phyloP scores from a whole-genome alignment of 2,888 invertebrate genomes.

The Ceramica pisi region DNA sequence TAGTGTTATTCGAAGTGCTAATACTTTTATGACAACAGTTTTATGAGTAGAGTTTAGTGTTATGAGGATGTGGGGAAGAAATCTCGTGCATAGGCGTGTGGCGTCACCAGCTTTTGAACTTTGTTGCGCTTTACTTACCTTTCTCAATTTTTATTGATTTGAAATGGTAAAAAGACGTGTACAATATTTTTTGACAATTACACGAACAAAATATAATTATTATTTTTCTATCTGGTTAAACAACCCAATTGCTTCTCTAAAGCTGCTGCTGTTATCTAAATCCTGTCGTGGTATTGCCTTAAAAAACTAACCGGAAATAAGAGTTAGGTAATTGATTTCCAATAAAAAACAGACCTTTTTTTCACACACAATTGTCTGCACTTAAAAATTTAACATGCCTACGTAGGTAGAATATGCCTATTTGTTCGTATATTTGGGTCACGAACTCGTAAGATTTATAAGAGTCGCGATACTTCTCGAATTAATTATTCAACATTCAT shows the following conservation, averaged over 20 bases:
- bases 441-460: conserved; percentile 20
- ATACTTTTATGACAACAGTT: too few relatives aligned
- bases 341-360: conserved; percentile 1
- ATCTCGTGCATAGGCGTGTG: neutral
- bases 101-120: too few relatives aligned
- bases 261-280: too few relatives aligned
- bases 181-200: too few relatives aligned
- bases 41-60: too few relatives aligned
- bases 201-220: too few relatives aligned
- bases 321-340: neutral
- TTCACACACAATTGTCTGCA: neutral
- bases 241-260: too few relatives aligned
- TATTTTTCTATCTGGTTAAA: too few relatives aligned
- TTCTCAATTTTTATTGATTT: too few relatives aligned
- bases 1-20: neutral
- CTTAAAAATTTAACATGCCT: neutral
- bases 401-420: conserved; percentile 5
- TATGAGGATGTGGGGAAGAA: conserved; percentile 11
- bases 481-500: conserved; percentile 44
- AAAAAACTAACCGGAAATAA: too few relatives aligned
- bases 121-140: too few relatives aligned
- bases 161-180: too few relatives aligned
- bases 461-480: conserved; percentile 1
- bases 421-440: conserved; percentile 44
- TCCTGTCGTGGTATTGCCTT: neutral